Evolutionary conservation across 2,113 vertebrate species (phyloP).

Genomic region (Arvicanthis niloticus): DNA sequence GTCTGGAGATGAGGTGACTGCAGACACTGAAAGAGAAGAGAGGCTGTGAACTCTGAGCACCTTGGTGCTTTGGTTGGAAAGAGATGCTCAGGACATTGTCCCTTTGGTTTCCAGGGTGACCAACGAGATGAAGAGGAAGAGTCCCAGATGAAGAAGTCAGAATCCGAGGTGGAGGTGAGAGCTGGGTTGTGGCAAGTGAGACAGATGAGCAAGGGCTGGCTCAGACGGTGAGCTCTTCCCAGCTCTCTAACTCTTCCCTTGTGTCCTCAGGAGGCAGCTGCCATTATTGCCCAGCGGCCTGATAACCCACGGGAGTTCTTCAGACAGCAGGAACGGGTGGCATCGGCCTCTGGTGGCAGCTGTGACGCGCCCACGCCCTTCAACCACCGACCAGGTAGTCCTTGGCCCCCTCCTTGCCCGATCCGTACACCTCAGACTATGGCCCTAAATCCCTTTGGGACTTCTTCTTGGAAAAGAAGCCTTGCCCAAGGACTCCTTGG

Average conservation of each 20-base stretch:
- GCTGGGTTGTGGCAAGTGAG: not conserved
- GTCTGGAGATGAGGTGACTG: not conserved
- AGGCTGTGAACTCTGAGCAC: no score
- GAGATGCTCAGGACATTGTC: not conserved
- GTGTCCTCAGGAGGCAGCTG: conserved; percentile 93
- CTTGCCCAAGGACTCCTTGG: conserved; percentile 69
- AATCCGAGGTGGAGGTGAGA: conserved; percentile 96
- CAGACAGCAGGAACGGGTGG: conserved; percentile 94
- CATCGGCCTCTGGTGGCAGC: conserved; percentile 87
- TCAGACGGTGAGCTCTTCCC: rapidly evolving
- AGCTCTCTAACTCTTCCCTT: not conserved
- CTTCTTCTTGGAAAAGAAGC: conserved; percentile 56
- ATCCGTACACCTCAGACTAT: conserved; percentile 17
- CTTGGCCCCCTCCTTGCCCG: not conserved
- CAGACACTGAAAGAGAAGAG: not conserved
- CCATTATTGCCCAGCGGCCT: conserved; percentile 96
- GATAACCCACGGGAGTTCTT: conserved; percentile 98
- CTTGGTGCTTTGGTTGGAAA: no score
- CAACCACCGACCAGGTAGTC: conserved; percentile 94
- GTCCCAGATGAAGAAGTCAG: conserved; percentile 92
- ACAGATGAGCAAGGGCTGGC: not conserved
- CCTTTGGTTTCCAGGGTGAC: conserved; percentile 72
- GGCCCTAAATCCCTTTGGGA: conserved; percentile 53
- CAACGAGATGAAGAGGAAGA: conserved; percentile 91
- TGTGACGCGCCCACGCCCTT: conserved; percentile 89